phyloP scores from a whole-genome alignment of 2,888 invertebrate genomes.

The Augochlorella aurata region DNA sequence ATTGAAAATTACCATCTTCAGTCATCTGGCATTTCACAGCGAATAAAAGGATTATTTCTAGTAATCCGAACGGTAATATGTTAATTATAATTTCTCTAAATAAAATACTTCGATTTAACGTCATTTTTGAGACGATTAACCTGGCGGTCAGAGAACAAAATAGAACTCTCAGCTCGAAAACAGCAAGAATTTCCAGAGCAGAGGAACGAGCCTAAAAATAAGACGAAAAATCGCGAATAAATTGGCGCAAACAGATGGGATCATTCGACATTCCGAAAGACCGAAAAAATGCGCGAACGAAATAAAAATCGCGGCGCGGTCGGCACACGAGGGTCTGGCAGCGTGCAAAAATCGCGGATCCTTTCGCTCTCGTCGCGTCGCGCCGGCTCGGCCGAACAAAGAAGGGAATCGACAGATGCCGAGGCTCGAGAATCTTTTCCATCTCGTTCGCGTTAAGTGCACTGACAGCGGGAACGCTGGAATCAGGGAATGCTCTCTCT shows the following conservation, averaged over 20 bases:
- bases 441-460: conserved; percentile 42
- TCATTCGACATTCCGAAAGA: background rate
- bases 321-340: background rate
- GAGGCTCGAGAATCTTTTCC: conserved; percentile 22
- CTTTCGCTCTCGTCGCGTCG: conserved; percentile 19
- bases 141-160: background rate
- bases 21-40: too few species aligned
- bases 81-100: too few species aligned
- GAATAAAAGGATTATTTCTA: too few species aligned
- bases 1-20: too few species aligned
- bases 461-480: conserved; percentile 29
- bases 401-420: conserved; percentile 46
- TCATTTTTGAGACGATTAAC: too few species aligned
- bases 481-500: conserved; percentile 38
- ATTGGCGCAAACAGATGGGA: background rate
- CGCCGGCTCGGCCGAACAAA: conserved; percentile 27
- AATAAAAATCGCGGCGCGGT: background rate
- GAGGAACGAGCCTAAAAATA: background rate
- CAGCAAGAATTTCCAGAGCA: background rate
- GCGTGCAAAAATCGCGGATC: conserved; percentile 25
- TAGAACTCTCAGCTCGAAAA: background rate
- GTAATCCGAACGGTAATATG: too few species aligned
- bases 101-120: too few species aligned
- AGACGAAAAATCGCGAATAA: background rate
- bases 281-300: background rate